Conservation (phyloP, 2,113 vertebrate species). For the Pseudolaguvia tuberculata region DNA sequence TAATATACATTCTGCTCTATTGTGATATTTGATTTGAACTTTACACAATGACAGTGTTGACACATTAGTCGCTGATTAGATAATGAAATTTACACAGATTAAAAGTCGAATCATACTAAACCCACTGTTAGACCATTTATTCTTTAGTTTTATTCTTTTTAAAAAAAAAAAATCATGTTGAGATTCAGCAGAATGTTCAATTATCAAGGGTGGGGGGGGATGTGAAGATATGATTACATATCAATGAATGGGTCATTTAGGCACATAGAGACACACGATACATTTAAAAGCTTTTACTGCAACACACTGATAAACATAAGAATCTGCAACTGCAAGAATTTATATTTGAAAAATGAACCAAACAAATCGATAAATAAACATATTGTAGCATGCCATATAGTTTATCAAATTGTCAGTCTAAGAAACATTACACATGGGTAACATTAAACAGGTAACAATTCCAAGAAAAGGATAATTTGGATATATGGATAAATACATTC, state of each 20-base stretch:
- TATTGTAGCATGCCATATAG: constrained; percentile 57
- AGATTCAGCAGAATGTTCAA: neutral
- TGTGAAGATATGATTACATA: neutral
- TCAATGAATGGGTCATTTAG: neutral
- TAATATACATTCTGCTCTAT: too few species aligned
- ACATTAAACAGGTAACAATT: constrained; percentile 62
- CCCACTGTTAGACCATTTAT: neutral
- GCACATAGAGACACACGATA: neutral
- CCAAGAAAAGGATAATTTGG: constrained; percentile 32
- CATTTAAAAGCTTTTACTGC: constrained; percentile 29
- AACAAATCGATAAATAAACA: constrained; percentile 48
- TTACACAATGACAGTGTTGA: neutral
- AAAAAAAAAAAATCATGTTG: too few species aligned
- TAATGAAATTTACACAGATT: neutral
- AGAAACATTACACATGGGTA: constrained; percentile 32
- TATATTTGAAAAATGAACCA: constrained; percentile 33
- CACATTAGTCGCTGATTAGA: neutral
- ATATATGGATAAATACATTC: neutral
- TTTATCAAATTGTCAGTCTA: constrained; percentile 10
- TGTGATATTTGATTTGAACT: too few species aligned
- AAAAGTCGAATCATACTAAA: neutral
- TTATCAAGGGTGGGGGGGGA: neutral
- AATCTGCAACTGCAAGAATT: constrained; percentile 25
- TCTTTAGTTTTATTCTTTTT: too few species aligned
- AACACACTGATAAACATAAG: constrained; percentile 25